A percentile compares a stretch with the other conserved stretches of the same genome.
Conservation (phyloP, 2,797 vertebrate species). For the Microtus californicus region DNA sequence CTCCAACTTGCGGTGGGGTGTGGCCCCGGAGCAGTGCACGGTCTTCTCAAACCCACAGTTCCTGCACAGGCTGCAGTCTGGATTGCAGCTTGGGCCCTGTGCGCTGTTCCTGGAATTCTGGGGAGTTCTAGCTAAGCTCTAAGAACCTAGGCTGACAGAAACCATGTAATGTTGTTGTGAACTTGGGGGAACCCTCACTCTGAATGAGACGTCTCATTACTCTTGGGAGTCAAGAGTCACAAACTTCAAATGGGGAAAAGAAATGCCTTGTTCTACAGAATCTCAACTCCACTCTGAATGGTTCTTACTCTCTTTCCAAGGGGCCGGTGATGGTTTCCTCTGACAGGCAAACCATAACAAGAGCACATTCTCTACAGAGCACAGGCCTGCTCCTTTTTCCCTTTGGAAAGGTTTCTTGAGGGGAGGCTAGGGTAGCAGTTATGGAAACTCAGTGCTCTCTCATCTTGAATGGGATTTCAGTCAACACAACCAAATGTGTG, state of each 20-base stretch:
- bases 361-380: neutral
- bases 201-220: neutral
- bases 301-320: conserved; percentile 17
- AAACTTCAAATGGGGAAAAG: neutral
- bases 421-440: neutral
- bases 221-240: neutral
- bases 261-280: neutral
- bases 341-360: neutral
- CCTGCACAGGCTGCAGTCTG: neutral
- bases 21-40: neutral
- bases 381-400: neutral
- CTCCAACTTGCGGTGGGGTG: rapidly evolving
- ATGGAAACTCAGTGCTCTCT: neutral
- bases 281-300: neutral
- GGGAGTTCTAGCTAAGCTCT: neutral
- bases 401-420: neutral
- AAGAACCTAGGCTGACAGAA: neutral
- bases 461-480: neutral
- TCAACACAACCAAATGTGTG: conserved; percentile 49
- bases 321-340: neutral
- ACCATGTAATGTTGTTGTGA: rapidly evolving
- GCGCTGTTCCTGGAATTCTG: neutral
- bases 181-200: neutral
- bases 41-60: neutral
- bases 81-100: neutral